Evolutionary conservation across 2,888 invertebrate genomes (phyloP), one percentile per base, ranked within the genome.

Genomic region (Ischnura elegans): DNA sequence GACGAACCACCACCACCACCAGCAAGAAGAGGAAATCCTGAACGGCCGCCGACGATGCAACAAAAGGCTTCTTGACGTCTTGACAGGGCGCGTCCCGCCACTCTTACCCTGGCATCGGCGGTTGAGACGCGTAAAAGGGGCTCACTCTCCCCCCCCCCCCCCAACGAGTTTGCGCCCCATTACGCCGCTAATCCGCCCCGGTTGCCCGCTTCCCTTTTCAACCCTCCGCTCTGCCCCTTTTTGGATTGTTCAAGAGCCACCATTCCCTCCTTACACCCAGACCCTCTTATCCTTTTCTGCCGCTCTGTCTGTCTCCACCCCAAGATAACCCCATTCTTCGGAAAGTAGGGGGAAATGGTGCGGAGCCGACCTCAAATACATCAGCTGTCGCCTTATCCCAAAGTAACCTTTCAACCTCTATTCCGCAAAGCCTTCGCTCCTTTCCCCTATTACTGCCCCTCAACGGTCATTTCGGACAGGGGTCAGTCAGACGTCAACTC

Each of bases 51-150:
- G n/a, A n/a, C 61, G n/a, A 51, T 19, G n/a, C 61, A 51, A 61
- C 61, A 61, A 76, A 76, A 76, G 76, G 76, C 76, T 76, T 76
- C 76, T 13, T 76, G 29, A 76, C 76, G 76, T 76, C 76, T 36
- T 29, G 76, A 76, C 29, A 76, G 36, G 76, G 76, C 16, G 61
- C 36, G 29, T 36, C 36, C 36, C 36, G 8, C 76, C 51, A n/a
- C n/a, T 51, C 51, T 19, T 51, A 13, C 51, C 51, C 0, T 51
- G 16, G 51, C 51, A n/a, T 19, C 51, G 51, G 13, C 29, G 36
- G n/a, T n/a, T n/a, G n/a, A n/a, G n/a, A 76, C 76, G 76, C 13
- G 76, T 36, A 36, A 76, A 76, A 61, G 61, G 76, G 76, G n/a
- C n/a, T 36, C n/a, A n/a, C n/a, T n/a, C n/a, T n/a, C n/a, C n/a